Conservation (phyloP, 2,113 vertebrate species). For the Bos taurus region DNA sequence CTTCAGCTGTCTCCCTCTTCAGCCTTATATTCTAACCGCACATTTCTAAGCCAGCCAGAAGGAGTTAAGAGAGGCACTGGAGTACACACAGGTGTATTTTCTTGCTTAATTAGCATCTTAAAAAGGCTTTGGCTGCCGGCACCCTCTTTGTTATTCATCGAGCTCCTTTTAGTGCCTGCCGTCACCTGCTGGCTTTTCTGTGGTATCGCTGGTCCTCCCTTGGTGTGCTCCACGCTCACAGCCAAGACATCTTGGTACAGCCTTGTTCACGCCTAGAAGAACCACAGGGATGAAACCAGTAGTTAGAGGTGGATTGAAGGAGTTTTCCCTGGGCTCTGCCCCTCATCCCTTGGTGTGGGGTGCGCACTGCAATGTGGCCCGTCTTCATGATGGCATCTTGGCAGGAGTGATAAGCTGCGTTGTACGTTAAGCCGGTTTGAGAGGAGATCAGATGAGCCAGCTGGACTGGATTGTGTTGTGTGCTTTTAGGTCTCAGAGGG, state of each 20-base stretch:
- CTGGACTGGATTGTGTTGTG: neutral
- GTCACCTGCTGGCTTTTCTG: neutral
- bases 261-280: neutral
- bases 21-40: neutral
- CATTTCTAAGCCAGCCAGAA: neutral
- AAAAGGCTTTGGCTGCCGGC: neutral
- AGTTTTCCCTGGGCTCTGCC: neutral
- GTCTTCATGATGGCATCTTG: neutral
- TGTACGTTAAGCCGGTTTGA: neutral
- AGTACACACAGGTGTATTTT: neutral
- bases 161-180: neutral
- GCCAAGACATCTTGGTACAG: neutral
- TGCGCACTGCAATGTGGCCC: neutral
- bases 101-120: conserved; percentile 11
- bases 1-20: neutral
- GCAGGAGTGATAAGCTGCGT: neutral
- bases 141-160: neutral
- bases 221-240: neutral
- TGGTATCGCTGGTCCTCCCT: neutral
- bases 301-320: neutral
- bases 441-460: neutral
- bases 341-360: neutral
- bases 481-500: neutral
- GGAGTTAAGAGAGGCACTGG: neutral
- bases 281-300: neutral